phyloP scores from a whole-genome alignment of 2,888 invertebrate species.

The Tipula vernalis region DNA sequence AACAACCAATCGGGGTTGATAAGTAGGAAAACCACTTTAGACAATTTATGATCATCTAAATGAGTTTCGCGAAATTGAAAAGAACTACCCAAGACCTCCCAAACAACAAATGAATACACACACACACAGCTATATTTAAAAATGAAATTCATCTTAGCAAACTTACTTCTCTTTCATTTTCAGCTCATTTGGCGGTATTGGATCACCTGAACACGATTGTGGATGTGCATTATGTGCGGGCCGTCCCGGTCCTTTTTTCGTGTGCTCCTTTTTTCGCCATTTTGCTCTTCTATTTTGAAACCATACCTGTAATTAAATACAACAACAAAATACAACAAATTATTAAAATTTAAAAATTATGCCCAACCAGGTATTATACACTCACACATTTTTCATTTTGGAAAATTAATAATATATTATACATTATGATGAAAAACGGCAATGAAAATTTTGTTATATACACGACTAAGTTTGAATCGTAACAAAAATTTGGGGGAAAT shows the following conservation, averaged over 20 bases:
- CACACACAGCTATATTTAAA: not conserved
- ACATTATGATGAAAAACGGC: not conserved
- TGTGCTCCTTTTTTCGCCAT: conserved; percentile 98
- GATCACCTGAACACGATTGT: conserved; percentile 93
- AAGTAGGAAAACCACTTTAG: too few relatives aligned
- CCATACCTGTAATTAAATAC: conserved; percentile 71
- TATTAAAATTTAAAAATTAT: not conserved
- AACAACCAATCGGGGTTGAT: too few relatives aligned
- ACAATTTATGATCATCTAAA: too few relatives aligned
- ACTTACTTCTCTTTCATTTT: conserved; percentile 65
- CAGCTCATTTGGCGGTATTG: conserved; percentile 84
- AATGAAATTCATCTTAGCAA: conserved; percentile 5
- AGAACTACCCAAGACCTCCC: too few relatives aligned
- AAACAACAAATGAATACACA: too few relatives aligned
- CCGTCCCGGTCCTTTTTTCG: conserved; percentile 95
- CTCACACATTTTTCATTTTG: not conserved
- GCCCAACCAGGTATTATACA: not conserved
- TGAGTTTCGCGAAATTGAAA: too few relatives aligned
- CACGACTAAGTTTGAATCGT: not conserved
- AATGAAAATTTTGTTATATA: not conserved
- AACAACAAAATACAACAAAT: not conserved
- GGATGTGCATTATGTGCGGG: conserved; percentile 98
- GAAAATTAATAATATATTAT: not conserved
- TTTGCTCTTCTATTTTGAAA: conserved; percentile 98
- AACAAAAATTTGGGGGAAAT: not conserved